These are phyloP conservation scores for Dromiciops gliroides DNA, from an alignment of 2,113 vertebrate genomes.

Conservation along the genomic window DNA sequence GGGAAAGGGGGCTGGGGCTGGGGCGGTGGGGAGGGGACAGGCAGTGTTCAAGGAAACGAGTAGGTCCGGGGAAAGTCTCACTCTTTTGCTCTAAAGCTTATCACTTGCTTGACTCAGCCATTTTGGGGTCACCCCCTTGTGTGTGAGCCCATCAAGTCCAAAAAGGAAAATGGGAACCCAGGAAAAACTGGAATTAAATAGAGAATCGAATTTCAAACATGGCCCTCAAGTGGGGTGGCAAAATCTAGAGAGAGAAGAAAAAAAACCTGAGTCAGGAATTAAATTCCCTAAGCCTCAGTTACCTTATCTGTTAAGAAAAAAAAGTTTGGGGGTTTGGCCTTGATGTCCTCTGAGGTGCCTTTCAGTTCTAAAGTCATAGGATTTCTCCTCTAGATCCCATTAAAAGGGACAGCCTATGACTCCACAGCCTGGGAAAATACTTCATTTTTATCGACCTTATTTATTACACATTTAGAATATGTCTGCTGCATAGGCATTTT, in stretches of 20 bases:
- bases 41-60: slow-evolving; percentile 51
- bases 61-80: slow-evolving; percentile 70
- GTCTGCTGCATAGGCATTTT: slow-evolving; percentile 32
- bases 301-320: neutral
- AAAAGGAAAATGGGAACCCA: slow-evolving; percentile 55
- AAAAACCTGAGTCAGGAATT: neutral
- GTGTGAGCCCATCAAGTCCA: slow-evolving; percentile 64
- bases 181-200: slow-evolving; percentile 58
- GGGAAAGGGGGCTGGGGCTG: slow-evolving; percentile 38
- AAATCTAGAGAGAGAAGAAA: neutral
- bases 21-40: slow-evolving; percentile 62
- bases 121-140: slow-evolving; percentile 70
- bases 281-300: neutral
- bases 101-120: slow-evolving; percentile 63
- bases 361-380: neutral
- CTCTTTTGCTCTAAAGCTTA: slow-evolving; percentile 77
- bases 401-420: neutral
- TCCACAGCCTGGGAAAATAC: slow-evolving; percentile 11
- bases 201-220: slow-evolving; percentile 54
- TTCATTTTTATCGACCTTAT: slow-evolving; percentile 38
- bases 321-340: neutral
- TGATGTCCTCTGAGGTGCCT: neutral
- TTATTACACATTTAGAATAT: slow-evolving; percentile 62
- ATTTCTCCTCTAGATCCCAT: neutral
- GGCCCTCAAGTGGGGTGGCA: slow-evolving; percentile 48